Evolutionary conservation across 2,797 vertebrate species (phyloP), one percentile per base, ranked within the genome.

Genomic region (Spinus olivaceus): DNA sequence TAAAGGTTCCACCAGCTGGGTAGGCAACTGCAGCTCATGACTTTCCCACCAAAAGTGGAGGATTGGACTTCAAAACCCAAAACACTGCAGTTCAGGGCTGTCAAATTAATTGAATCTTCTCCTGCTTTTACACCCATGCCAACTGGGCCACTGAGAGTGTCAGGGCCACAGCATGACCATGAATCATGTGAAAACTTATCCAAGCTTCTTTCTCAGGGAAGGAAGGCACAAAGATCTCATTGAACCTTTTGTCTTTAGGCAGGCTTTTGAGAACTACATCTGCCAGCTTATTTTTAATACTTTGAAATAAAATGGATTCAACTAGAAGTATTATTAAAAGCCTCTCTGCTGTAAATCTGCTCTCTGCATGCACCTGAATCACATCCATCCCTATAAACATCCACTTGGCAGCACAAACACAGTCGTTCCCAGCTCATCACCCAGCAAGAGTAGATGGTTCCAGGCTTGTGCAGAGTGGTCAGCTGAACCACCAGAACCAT

Each of bases 51-150:
- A 30, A 4, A 24, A 67, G 19, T 42, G 42, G 30, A 83, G 22
- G 53, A 33, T 0, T 44, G 10, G 44, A 20, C 60, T 60, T 49
- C 14, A 44, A 88, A 78, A 37, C 19, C 11, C 8, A 5, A 25
- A 79, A 47, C 27, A 25, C 19, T 13, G 9, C 4, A 57, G 27
- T 37, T 66, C 13, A 30, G 71, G 32, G 33, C 18, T 57, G 32
- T 18, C 14, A 83, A 82, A 50, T 4, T 0, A 0, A 21, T 28
- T 12, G 10, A 44, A 3, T 57, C 30, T 56, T 5, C 1, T 4
- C 8, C 33, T 57, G 10, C 9, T 65, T 83, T 90, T 47, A 14
- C 21, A 60, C 7, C 10, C 6, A 4, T 42, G 21, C 19, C 37
- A 35, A 3, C 13, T 17, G 33, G 19, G 14, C 28, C 5, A 3